These are phyloP conservation scores for Pecten maximus DNA, from an alignment of 2,888 invertebrate genomes.

Conservation along the genomic window DNA sequence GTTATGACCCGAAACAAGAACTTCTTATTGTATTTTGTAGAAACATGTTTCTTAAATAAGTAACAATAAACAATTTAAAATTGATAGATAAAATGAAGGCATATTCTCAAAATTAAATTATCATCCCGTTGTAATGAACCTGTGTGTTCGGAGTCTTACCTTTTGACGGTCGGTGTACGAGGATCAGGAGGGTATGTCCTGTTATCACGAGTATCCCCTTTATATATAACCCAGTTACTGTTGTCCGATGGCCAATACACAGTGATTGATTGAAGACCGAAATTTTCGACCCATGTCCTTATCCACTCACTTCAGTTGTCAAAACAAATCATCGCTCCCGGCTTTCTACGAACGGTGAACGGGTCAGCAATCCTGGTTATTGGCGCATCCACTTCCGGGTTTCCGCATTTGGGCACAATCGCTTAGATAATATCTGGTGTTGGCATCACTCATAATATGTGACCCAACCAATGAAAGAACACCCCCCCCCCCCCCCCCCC, in stretches of 20 bases:
- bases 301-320: slow-evolving; percentile 1
- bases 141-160: neutral
- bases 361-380: neutral
- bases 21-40: too few relatives aligned
- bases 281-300: neutral
- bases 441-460: neutral
- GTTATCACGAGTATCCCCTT: neutral
- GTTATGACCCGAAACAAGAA: too few relatives aligned
- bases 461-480: too few relatives aligned
- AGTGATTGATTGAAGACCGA: neutral
- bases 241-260: neutral
- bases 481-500: too few relatives aligned
- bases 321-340: slow-evolving; percentile 4
- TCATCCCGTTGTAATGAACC: too few relatives aligned
- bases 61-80: too few relatives aligned
- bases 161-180: neutral
- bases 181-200: neutral
- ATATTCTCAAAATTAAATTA: too few relatives aligned
- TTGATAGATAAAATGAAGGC: too few relatives aligned
- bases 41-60: too few relatives aligned
- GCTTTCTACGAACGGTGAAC: neutral
- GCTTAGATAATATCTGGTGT: neutral
- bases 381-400: slow-evolving; percentile 31
- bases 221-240: slow-evolving; percentile 24
- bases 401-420: neutral